Evolutionary conservation across 1,140 invertebrate genomes (phyloP), one percentile per base, ranked within the genome.

Genomic region (Macrotrachela quadricornifera): DNA sequence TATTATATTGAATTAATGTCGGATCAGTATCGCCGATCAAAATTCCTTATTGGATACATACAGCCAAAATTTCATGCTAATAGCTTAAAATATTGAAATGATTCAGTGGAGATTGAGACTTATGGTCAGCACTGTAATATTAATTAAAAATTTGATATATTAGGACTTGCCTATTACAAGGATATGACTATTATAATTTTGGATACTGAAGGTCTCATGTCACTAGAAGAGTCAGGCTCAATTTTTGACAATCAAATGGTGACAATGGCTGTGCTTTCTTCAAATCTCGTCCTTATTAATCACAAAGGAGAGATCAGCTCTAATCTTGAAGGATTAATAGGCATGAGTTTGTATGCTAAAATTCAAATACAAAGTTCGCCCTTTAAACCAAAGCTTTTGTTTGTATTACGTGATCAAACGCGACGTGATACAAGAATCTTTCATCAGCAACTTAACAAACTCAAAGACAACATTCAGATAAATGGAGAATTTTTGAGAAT

Each of bases 271-370:
- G 47, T 49, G 12, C 39, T 49, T 17, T 39, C 36, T 16, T 49
- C 47, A 1, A 36, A 49, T 49, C 13, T 38, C 2, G 39, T 49
- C n/a, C 1, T 49, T 9, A 49, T 49, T n/a, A 49, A 49, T 49
- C 47, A 49, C 15, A 49, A 49, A 49, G 47, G 47, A 21, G 47
- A 49, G 11, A 49, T 49, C 10, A 49, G 47, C 15, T 21, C 47
- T 0, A 49, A 39, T 39, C 39, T 49, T 9, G 47, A 49, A 21
- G 39, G 17, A 2, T 17, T 49, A 15, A 15, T 49, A n/a, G 47
- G 47, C 10, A 49, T 49, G 15, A 49, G 36, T 2, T 39, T 38
- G 37, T 49, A 39, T 37, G 47, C 47, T 1, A 49, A 49, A 39
- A 6, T 49, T 15, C 14, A 38, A 15, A 15, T 49, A 15, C 15